Conservation (phyloP, 2,113 vertebrate species). For the Datnioides undecimradiatus region DNA sequence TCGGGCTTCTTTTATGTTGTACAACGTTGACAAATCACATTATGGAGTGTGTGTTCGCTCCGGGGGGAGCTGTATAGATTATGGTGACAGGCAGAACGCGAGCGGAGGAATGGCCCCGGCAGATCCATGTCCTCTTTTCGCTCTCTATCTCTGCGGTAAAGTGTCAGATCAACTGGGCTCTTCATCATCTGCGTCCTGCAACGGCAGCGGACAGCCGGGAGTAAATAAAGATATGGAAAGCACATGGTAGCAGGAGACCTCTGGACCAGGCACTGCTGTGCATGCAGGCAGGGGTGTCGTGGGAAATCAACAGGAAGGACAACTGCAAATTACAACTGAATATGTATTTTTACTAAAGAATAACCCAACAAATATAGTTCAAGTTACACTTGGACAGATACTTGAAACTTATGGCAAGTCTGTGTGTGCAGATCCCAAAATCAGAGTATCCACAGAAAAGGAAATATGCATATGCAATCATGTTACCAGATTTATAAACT, state of each 20-base stretch:
- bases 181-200: slow-evolving; percentile 46
- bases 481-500: slow-evolving; percentile 44
- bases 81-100: slow-evolving; percentile 63
- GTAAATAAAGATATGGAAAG: slow-evolving; percentile 66
- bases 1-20: slow-evolving; percentile 56
- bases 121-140: slow-evolving; percentile 42
- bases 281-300: not conserved
- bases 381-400: too few relatives aligned
- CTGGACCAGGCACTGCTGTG: not conserved
- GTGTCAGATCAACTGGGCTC: slow-evolving; percentile 38
- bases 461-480: slow-evolving; percentile 27
- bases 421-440: not conserved
- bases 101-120: slow-evolving; percentile 28
- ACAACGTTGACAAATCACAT: slow-evolving; percentile 73
- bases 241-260: slow-evolving; percentile 14
- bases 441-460: not conserved
- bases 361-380: not conserved
- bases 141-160: slow-evolving; percentile 45
- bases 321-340: not conserved
- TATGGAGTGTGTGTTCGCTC: slow-evolving; percentile 52
- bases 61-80: slow-evolving; percentile 50
- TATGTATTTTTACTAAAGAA: not conserved
- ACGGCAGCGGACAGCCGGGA: slow-evolving; percentile 40
- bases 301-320: not conserved
- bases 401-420: not conserved